Evolutionary conservation across 2,888 invertebrate genomes (phyloP).

Genomic region (Willowsia nigromaculata): DNA sequence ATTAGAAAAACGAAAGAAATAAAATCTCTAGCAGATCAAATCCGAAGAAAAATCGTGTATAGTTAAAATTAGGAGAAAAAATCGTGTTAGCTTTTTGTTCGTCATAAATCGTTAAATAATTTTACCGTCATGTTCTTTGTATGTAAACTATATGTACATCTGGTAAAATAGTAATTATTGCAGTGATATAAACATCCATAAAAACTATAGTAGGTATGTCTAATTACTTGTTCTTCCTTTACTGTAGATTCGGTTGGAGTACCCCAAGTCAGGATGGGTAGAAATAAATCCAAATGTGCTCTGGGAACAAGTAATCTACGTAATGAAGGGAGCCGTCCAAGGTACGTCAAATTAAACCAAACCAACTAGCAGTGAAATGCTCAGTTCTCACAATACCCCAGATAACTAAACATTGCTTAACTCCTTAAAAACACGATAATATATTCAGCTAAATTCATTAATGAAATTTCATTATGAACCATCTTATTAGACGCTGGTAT

Average conservation of each 20-base stretch:
- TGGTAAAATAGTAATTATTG: too few relatives aligned
- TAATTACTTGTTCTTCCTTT: not conserved
- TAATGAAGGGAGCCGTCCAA: slow-evolving; percentile 86
- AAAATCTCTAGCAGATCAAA: too few relatives aligned
- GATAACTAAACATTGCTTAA: too few relatives aligned
- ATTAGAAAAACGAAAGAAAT: too few relatives aligned
- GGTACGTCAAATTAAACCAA: too few relatives aligned
- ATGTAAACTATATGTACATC: too few relatives aligned
- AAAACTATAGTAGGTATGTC: too few relatives aligned
- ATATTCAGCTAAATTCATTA: too few relatives aligned
- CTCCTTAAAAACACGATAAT: too few relatives aligned
- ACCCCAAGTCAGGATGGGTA: slow-evolving; percentile 89
- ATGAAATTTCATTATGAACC: too few relatives aligned
- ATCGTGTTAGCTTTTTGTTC: not conserved
- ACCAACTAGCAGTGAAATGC: too few relatives aligned
- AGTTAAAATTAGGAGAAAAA: not conserved
- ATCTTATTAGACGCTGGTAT: slow-evolving; percentile 86
- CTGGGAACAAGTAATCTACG: slow-evolving; percentile 86
- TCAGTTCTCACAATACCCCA: not conserved
- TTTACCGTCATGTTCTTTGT: not conserved
- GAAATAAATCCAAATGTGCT: slow-evolving; percentile 93
- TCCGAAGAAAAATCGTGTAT: too few relatives aligned
- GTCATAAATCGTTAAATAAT: not conserved
- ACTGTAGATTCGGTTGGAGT: slow-evolving; percentile 87
- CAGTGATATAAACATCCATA: not conserved